These are phyloP conservation scores for Rhincodon typus DNA, from an alignment of 2,797 vertebrate species.

Conservation along the genomic window DNA sequence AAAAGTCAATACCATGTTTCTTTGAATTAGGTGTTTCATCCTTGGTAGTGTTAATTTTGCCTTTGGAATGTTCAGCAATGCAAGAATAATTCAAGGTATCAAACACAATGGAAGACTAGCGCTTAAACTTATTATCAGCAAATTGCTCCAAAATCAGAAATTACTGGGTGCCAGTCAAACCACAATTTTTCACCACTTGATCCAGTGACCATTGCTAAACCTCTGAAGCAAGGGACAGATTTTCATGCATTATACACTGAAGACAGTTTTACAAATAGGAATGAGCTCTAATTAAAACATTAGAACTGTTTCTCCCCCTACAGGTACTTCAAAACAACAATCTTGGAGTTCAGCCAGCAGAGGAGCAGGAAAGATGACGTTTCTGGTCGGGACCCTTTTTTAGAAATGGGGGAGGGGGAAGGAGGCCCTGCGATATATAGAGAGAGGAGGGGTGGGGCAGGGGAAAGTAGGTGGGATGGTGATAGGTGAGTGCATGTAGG, in stretches of 20 bases:
- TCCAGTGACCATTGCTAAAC: background rate
- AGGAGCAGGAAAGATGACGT: too few relatives aligned
- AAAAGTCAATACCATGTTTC: background rate
- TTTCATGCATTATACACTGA: background rate
- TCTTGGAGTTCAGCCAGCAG: too few relatives aligned
- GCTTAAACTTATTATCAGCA: background rate
- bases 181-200: background rate
- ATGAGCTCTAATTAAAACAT: background rate
- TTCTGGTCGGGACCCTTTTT: too few relatives aligned
- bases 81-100: background rate
- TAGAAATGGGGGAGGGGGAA: too few relatives aligned
- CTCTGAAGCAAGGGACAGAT: background rate
- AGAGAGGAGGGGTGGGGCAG: too few relatives aligned
- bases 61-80: background rate
- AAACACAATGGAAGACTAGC: background rate
- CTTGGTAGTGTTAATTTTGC: background rate
- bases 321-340: background rate
- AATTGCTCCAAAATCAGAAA: background rate
- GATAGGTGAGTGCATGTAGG: too few relatives aligned
- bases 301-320: background rate
- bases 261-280: background rate
- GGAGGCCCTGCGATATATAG: too few relatives aligned
- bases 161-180: background rate
- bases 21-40: background rate
- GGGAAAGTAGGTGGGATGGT: too few relatives aligned